phyloP scores from a whole-genome alignment of 2,888 invertebrate genomes.

The Epistrophe grossulariae region DNA sequence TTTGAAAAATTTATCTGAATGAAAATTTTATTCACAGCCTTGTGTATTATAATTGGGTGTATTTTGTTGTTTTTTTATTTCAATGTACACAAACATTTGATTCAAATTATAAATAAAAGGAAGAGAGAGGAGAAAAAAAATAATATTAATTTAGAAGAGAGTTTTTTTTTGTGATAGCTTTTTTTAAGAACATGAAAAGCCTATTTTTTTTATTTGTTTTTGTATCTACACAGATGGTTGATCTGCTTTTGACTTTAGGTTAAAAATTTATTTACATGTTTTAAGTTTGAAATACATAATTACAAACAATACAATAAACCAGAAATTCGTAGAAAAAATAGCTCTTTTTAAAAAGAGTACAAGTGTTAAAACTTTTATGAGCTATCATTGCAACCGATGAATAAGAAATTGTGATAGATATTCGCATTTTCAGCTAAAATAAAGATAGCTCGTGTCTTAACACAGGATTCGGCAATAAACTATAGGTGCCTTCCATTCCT shows the following conservation, averaged over 20 bases:
- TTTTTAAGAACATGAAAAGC: slow-evolving; percentile 53
- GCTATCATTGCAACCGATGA: too few relatives aligned
- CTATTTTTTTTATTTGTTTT: slow-evolving; percentile 33
- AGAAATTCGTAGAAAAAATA: too few relatives aligned
- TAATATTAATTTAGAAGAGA: slow-evolving; percentile 54
- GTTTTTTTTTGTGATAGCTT: slow-evolving; percentile 27
- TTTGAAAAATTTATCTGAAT: slow-evolving; percentile 49
- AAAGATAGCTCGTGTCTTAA: too few relatives aligned
- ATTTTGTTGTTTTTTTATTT: slow-evolving; percentile 10
- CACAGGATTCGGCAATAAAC: too few relatives aligned
- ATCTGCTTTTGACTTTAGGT: slow-evolving; percentile 45
- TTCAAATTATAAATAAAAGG: slow-evolving; percentile 59
- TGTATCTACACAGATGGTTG: slow-evolving; percentile 40
- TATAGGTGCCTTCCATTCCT: too few relatives aligned
- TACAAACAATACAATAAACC: too few relatives aligned
- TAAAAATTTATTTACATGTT: background rate
- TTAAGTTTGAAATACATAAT: too few relatives aligned
- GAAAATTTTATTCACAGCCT: slow-evolving; percentile 64
- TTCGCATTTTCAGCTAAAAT: too few relatives aligned
- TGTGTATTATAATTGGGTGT: slow-evolving; percentile 11
- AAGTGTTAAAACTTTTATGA: too few relatives aligned
- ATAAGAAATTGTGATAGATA: too few relatives aligned
- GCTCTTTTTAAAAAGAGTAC: too few relatives aligned
- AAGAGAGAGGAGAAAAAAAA: slow-evolving; percentile 65
- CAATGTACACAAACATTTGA: slow-evolving; percentile 49